Conservation (phyloP, 2,888 invertebrate species). For the Philereme transversata region DNA sequence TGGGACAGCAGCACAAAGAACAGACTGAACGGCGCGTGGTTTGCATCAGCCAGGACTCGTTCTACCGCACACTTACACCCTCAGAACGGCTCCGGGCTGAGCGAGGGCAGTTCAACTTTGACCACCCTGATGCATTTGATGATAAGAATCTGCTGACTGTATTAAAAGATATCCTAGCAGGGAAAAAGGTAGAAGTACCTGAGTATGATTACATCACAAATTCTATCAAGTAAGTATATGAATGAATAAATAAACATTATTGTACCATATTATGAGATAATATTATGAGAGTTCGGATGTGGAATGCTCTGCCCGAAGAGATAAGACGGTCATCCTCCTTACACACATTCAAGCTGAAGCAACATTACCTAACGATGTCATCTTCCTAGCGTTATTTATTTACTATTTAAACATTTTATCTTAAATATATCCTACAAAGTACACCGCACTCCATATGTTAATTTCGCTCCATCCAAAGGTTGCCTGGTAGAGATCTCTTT, state of each 20-base stretch:
- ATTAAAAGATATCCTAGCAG: slow-evolving; percentile 91
- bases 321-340: too few species aligned
- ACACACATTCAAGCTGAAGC: too few species aligned
- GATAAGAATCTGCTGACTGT: slow-evolving; percentile 92
- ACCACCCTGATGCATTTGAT: slow-evolving; percentile 99
- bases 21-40: slow-evolving; percentile 95
- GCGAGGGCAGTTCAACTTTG: slow-evolving; percentile 98
- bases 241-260: not conserved
- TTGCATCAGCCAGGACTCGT: slow-evolving; percentile 98
- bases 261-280: too few species aligned
- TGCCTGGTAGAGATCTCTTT: too few species aligned
- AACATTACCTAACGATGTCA: too few species aligned
- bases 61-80: slow-evolving; percentile 94
- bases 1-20: slow-evolving; percentile 96
- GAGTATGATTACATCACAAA: slow-evolving; percentile 97
- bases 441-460: too few species aligned
- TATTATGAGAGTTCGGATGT: too few species aligned
- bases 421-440: too few species aligned
- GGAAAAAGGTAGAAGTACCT: slow-evolving; percentile 94
- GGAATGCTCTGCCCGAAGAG: too few species aligned
- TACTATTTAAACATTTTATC: too few species aligned
- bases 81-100: slow-evolving; percentile 93
- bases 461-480: too few species aligned
- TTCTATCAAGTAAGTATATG: slow-evolving; percentile 87
- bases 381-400: too few species aligned